Percentiles rank a stretch among this genome's conserved stretches.
These are phyloP conservation scores for Athalia circularis DNA, from an alignment of 2,888 invertebrate genomes.

Conservation along the genomic window DNA sequence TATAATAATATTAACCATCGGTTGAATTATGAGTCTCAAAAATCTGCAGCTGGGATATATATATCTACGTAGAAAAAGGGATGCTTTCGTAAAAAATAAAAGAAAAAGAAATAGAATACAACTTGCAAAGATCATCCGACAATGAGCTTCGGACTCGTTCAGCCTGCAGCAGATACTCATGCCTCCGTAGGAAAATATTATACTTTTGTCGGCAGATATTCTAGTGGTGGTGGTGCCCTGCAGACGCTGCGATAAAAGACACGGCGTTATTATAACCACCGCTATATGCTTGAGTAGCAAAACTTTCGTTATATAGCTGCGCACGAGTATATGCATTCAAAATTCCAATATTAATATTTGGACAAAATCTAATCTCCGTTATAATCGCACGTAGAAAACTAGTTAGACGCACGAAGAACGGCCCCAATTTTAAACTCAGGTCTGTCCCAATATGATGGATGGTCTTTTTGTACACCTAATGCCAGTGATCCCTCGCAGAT, in stretches of 20 bases:
- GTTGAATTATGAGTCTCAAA: neutral
- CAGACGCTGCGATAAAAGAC: too few relatives aligned
- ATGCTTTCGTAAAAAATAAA: too few relatives aligned
- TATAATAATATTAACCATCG: neutral
- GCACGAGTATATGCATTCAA: constrained; percentile 1
- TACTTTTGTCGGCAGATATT: neutral
- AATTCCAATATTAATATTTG: constrained; percentile 54
- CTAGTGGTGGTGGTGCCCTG: too few relatives aligned
- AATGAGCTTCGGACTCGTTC: too few relatives aligned
- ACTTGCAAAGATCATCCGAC: too few relatives aligned
- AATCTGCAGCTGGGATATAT: too few relatives aligned
- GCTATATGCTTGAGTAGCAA: neutral
- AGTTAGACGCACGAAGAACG: constrained; percentile 52
- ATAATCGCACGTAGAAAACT: constrained; percentile 65
- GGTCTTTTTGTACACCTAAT: constrained; percentile 68
- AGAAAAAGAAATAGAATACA: too few relatives aligned
- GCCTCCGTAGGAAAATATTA: neutral
- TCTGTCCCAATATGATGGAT: constrained; percentile 72
- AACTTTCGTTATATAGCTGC: neutral
- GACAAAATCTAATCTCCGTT: constrained; percentile 65
- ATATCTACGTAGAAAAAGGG: too few relatives aligned
- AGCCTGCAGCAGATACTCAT: too few relatives aligned
- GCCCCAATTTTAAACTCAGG: constrained; percentile 64
- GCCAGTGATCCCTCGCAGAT: constrained; percentile 72
- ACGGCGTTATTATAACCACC: too few relatives aligned